Evolutionary conservation across 2,888 invertebrate species (phyloP).

Genomic region (Abscondita cerata): DNA sequence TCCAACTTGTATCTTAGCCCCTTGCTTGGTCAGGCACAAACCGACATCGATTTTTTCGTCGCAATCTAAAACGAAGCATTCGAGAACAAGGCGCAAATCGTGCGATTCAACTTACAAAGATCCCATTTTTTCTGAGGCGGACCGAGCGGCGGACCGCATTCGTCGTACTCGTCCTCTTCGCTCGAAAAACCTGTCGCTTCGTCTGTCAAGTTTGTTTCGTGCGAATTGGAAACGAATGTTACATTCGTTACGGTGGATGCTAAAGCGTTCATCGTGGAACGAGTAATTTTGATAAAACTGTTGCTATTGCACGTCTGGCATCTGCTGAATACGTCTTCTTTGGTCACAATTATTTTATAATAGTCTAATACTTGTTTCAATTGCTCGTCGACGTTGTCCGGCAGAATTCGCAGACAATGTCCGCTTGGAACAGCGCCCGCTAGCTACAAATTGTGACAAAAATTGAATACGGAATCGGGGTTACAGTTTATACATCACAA

Average conservation of each 20-base stretch:
- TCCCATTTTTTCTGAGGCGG: slow-evolving; percentile 51
- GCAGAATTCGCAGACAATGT: slow-evolving; percentile 67
- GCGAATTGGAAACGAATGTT: slow-evolving; percentile 32
- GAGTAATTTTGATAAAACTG: slow-evolving; percentile 58
- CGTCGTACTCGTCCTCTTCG: slow-evolving; percentile 50
- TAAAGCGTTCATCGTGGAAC: slow-evolving; percentile 56
- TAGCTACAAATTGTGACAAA: no score
- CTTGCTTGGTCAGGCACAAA: slow-evolving; percentile 62
- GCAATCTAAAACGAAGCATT: slow-evolving; percentile 44
- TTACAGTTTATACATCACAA: no score
- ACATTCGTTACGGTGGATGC: slow-evolving; percentile 38
- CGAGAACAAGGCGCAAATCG: background rate
- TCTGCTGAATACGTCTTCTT: slow-evolving; percentile 72
- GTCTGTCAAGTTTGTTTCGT: slow-evolving; percentile 45
- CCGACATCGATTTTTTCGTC: slow-evolving; percentile 55
- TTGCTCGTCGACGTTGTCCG: slow-evolving; percentile 67
- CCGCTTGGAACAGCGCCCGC: slow-evolving; percentile 62
- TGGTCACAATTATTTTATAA: slow-evolving; percentile 69
- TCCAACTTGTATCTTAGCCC: slow-evolving; percentile 64
- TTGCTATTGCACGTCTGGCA: slow-evolving; percentile 67
- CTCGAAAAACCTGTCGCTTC: slow-evolving; percentile 57
- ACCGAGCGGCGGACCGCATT: slow-evolving; percentile 41
- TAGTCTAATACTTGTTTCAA: slow-evolving; percentile 69
- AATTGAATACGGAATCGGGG: no score
- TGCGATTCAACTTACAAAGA: slow-evolving; percentile 47